These are phyloP conservation scores for Hedychridium roseum DNA, from an alignment of 2,888 invertebrate genomes.

Conservation along the genomic window DNA sequence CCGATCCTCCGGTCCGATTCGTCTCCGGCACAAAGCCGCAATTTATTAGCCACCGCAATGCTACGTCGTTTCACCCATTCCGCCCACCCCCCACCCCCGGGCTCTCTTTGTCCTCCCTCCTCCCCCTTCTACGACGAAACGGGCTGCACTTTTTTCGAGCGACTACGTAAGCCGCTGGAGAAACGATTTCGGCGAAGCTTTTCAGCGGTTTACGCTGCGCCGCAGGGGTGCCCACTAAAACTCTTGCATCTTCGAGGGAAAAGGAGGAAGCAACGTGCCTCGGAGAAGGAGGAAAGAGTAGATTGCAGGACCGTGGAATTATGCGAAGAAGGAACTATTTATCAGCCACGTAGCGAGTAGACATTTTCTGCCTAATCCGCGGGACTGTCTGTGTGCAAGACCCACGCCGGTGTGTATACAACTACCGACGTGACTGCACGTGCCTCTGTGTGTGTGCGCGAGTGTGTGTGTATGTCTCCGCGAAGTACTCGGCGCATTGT, in stretches of 20 bases:
- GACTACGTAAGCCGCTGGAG: no score
- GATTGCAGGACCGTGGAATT: conserved; percentile 28
- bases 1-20: conserved; percentile 11
- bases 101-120: conserved; percentile 11
- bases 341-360: conserved; percentile 36
- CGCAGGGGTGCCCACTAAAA: neutral
- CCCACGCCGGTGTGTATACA: no score
- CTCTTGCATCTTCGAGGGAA: conserved; percentile 14
- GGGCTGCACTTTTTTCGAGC: no score
- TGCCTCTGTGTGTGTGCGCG: neutral
- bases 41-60: conserved; percentile 29
- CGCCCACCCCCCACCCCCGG: conserved; percentile 5
- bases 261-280: conserved; percentile 10
- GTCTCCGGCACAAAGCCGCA: conserved; percentile 18
- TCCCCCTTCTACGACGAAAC: neutral
- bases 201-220: conserved; percentile 8
- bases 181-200: conserved; percentile 12
- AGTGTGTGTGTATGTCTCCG: neutral
- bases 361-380: conserved; percentile 41
- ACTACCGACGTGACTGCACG: conserved; percentile 2
- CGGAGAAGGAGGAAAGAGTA: no score
- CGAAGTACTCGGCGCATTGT: conserved; percentile 33
- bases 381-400: no score
- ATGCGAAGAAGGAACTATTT: conserved; percentile 42
- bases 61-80: conserved; percentile 14